phyloP scores from a whole-genome alignment of 2,797 vertebrate species.

The Chelidonichthys spinosus region DNA sequence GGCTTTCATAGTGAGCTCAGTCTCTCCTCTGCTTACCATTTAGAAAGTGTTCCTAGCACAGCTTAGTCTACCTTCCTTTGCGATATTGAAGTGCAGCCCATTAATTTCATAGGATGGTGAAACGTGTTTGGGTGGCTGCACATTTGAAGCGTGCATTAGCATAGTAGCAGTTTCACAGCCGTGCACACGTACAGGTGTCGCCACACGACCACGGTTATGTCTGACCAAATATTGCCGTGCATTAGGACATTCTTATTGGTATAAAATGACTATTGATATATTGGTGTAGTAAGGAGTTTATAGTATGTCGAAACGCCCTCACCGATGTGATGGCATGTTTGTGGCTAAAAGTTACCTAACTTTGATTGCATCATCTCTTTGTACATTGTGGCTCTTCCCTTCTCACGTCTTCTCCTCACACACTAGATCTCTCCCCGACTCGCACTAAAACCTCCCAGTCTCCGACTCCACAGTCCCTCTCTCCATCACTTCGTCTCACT shows the following conservation, averaged over 20 bases:
- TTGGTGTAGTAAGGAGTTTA: not conserved
- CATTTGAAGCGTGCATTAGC: slow-evolving; percentile 5
- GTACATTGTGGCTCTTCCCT: not conserved
- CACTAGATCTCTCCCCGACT: slow-evolving; percentile 3
- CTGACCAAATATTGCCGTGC: not conserved
- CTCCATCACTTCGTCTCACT: slow-evolving; percentile 27
- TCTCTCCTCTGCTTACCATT: slow-evolving; percentile 33
- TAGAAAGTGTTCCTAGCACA: slow-evolving; percentile 31
- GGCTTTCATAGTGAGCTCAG: slow-evolving; percentile 47
- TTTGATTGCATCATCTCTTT: not conserved
- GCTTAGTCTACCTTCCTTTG: slow-evolving; percentile 13
- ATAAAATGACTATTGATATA: not conserved
- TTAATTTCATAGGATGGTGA: slow-evolving; percentile 30
- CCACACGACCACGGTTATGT: not conserved
- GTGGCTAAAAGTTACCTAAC: not conserved
- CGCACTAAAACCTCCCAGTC: slow-evolving; percentile 5
- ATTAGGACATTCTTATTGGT: not conserved
- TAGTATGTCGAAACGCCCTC: not conserved
- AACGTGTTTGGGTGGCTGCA: slow-evolving; percentile 11
- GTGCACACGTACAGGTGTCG: not conserved
- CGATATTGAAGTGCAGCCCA: slow-evolving; percentile 31
- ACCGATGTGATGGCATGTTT: slow-evolving; percentile 11
- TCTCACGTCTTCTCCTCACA: slow-evolving; percentile 16
- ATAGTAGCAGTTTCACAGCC: not conserved
- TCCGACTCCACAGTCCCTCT: not conserved